Conservation (phyloP, 2,888 invertebrate species). For the Halocaridina rubra region DNA sequence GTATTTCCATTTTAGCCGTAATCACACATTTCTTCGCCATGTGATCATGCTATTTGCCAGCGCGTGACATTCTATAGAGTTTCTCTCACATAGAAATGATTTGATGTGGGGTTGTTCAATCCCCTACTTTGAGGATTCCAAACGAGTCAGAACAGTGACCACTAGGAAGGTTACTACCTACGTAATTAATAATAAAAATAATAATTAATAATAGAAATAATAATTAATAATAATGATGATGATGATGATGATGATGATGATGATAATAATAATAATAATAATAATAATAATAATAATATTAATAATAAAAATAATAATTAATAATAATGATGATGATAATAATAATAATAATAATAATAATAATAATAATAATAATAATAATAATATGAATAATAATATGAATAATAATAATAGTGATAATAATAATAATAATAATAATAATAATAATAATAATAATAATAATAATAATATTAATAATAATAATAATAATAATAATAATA, state of each 20-base stretch:
- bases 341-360: background rate
- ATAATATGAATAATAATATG: too few species aligned
- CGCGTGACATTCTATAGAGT: too few species aligned
- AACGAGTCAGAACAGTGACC: too few species aligned
- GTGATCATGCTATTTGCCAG: too few species aligned
- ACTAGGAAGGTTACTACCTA: too few species aligned
- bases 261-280: background rate
- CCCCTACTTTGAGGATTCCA: too few species aligned
- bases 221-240: background rate
- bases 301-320: background rate
- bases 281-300: background rate
- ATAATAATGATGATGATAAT: background rate
- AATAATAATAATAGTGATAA: too few species aligned
- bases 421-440: background rate
- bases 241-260: background rate
- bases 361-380: background rate
- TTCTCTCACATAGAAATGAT: too few species aligned
- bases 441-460: background rate
- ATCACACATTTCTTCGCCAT: too few species aligned
- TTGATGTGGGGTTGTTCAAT: too few species aligned
- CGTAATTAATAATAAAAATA: background rate
- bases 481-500: too few species aligned
- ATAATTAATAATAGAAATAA: background rate
- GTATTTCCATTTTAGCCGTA: too few species aligned
- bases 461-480: background rate